phyloP scores from a whole-genome alignment of 2,113 vertebrate species.

The Gymnorhina tibicen region DNA sequence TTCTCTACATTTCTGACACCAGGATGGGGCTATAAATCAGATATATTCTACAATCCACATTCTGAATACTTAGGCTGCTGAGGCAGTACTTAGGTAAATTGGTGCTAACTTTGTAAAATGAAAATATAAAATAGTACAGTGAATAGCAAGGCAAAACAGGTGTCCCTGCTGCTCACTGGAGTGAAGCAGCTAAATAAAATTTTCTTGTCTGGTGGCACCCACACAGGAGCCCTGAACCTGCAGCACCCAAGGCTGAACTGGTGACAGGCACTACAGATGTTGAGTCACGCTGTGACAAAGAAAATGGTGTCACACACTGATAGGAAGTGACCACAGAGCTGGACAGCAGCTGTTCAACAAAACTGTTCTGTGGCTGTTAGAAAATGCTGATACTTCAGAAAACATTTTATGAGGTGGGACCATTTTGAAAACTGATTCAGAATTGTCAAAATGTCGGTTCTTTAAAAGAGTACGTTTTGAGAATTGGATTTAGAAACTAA shows the following conservation, averaged over 20 bases:
- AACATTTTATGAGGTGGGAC: neutral
- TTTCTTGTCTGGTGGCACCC: neutral
- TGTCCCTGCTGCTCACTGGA: neutral
- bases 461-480: neutral
- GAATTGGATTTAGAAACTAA: neutral
- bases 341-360: neutral
- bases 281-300: neutral
- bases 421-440: neutral
- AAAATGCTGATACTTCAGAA: neutral
- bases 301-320: neutral
- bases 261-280: neutral
- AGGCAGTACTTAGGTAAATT: neutral
- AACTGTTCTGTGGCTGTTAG: neutral
- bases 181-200: neutral
- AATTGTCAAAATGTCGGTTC: neutral
- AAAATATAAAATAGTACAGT: neutral
- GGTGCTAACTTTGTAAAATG: neutral
- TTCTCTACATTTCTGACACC: neutral
- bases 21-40: neutral
- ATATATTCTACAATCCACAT: neutral
- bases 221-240: neutral
- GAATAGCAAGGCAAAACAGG: neutral
- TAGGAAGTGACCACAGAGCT: rapidly evolving
- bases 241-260: neutral
- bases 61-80: neutral